These are phyloP conservation scores for Pyrocephalus nanus DNA, from an alignment of 2,797 vertebrate genomes.

Conservation along the genomic window DNA sequence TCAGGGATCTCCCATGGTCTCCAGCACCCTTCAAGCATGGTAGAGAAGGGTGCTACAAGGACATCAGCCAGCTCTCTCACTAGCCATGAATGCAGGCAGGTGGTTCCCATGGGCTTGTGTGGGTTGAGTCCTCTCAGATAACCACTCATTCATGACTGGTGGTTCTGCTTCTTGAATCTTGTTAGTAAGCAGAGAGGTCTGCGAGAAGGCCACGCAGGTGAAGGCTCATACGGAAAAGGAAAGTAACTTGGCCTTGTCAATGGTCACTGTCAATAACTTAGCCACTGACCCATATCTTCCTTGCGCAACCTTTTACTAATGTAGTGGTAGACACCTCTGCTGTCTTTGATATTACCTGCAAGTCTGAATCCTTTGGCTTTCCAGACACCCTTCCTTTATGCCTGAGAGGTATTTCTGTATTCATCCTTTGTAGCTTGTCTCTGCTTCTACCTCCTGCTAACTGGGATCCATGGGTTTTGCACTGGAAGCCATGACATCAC, in stretches of 20 bases:
- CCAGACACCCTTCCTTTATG: neutral
- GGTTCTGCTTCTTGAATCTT: neutral
- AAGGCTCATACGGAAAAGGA: neutral
- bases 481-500: neutral
- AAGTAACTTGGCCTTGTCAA: neutral
- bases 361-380: neutral
- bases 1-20: neutral
- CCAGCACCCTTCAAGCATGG: neutral
- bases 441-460: neutral
- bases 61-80: neutral
- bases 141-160: neutral
- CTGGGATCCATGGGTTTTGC: neutral
- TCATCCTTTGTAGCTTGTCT: neutral
- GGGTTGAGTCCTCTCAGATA: neutral
- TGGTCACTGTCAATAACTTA: neutral
- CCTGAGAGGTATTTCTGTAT: rapidly evolving
- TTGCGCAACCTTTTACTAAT: neutral
- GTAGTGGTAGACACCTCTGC: neutral
- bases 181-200: neutral
- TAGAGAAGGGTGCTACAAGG: neutral
- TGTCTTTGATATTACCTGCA: neutral
- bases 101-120: neutral
- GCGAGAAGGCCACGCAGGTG: neutral
- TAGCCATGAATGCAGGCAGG: too few species aligned
- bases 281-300: neutral